A percentile compares a stretch with the other conserved stretches of the same genome.
Conservation (phyloP, 2,113 vertebrate species). For the Albula glossodonta region DNA sequence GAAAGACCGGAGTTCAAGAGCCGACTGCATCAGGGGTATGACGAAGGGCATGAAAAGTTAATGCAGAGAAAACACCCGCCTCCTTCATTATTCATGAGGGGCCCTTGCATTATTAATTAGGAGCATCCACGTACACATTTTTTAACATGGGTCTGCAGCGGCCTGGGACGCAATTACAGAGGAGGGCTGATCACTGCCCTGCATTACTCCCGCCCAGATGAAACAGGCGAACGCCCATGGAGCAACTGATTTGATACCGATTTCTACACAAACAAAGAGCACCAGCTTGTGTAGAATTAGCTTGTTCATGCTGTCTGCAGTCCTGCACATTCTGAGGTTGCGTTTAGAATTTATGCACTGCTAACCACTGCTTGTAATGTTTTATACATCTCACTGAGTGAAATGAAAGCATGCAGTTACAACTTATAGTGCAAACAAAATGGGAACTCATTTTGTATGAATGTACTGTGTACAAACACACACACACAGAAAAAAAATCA, state of each 20-base stretch:
- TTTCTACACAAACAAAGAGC: no score
- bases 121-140: background rate
- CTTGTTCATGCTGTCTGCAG: background rate
- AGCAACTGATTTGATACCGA: no score
- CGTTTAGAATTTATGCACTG: background rate
- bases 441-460: background rate
- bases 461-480: background rate
- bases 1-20: background rate
- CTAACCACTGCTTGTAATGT: background rate
- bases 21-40: background rate
- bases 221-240: background rate
- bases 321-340: background rate
- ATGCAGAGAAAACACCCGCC: constrained; percentile 15
- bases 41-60: background rate
- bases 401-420: background rate
- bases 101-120: background rate
- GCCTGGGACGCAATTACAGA: background rate
- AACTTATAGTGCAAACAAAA: background rate
- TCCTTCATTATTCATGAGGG: constrained; percentile 14
- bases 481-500: background rate
- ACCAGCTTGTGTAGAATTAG: background rate
- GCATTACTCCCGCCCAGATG: background rate
- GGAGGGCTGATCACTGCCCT: background rate
- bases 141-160: constrained; percentile 1
- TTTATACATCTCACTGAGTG: background rate